Base-by-base conservation (phyloP, 2,888 invertebrate species). In the Mystacides longicornis region DNA sequence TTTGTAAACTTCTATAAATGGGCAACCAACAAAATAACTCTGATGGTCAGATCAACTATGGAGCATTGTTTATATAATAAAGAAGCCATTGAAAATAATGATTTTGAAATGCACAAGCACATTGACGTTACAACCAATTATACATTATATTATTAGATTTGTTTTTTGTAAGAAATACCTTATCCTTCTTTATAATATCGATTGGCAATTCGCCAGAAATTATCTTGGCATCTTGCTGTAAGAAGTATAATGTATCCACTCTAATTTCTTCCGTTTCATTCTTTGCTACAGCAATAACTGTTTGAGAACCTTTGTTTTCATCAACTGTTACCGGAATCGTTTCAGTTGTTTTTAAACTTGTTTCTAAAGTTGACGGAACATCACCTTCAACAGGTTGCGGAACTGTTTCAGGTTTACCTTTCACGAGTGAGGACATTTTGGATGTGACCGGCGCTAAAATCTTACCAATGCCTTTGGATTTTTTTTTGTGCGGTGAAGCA, bases 161-260 rank as follows among this genome's bases (percentile, higher is more conserved):
- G 37, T 37, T 37, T 37, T n/a, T 37, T 37, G 37, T 37, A 37
- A n/a, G 37, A 37, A 37, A 37, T 37, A 45, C 45, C 45, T 45
- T 19, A 19, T 45, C 21, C 45, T 45, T 45, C 11, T 20, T 21
- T 7, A 45, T 21, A 19, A 20, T 45, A 11, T 45, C 20, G 9
- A 21, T 19, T 19, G 45, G 21, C 45, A 45, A 20, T 45, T 45
- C 45, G 21, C 45, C 21, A 21, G 45, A 45, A 45, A 19, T 45
- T 20, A 45, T 20, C 45, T 7, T 45, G 45, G 45, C 45, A 20
- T 45, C 45, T 20, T 45, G 20, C 14, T 21, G 19, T 16, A 45
- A 21, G 21, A 45, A 45, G 21, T 45, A 11, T 11, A 45, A 45
- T 19, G 45, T 45, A 20, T 45, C 45, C 19, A 9, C 3, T 21